Evolutionary conservation across 2,797 vertebrate genomes (phyloP), one percentile per base, ranked within the genome.

Genomic region (Sebastes elongatus): DNA sequence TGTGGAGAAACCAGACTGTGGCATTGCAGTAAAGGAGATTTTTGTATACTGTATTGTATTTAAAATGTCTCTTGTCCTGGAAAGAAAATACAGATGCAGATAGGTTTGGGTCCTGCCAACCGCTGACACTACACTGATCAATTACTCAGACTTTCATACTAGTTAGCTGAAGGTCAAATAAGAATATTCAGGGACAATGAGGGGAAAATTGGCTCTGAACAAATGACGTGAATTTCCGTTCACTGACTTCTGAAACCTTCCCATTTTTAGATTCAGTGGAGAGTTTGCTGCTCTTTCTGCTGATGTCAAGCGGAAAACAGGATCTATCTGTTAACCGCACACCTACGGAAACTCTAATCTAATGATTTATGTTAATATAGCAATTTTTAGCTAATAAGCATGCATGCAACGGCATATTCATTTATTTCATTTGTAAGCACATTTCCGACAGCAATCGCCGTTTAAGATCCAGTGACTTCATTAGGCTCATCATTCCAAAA

Each of bases 301-400:
- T 77, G 59, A 81, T 64, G 59, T 79, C 56, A 60, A 80, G 64
- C 59, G 66, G 64, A 87, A 83, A 78, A 80, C 56, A 66, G n/a
- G 7, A 57, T 73, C 42, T 59, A n/a, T 52, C 16, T 18, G 18
- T 52, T 52, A 52, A 52, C 46, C 46, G 18, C 46, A 52, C 46
- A 52, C 46, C 2, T 20, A 52, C 8, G 18, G 25, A 59, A 28
- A 25, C 27, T 14, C 10, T 60, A 20, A 13, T 32, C 32, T 35
- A 18, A 33, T 62, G 20, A 57, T 57, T 57, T 13, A 35, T 63
- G 20, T 63, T 23, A 10, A 56, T 11, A 23, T 13, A 16, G 23
- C 22, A 52, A 25, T 2, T 20, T 5, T 8, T 13, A 61, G 27
- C 14, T 59, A 8, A 53, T 52, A 14, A 14, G 8, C 28, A 38